A percentile compares a stretch with the other conserved stretches of the same genome.
These are phyloP conservation scores for Channa striata DNA, from an alignment of 2,797 vertebrate genomes.

Conservation along the genomic window DNA sequence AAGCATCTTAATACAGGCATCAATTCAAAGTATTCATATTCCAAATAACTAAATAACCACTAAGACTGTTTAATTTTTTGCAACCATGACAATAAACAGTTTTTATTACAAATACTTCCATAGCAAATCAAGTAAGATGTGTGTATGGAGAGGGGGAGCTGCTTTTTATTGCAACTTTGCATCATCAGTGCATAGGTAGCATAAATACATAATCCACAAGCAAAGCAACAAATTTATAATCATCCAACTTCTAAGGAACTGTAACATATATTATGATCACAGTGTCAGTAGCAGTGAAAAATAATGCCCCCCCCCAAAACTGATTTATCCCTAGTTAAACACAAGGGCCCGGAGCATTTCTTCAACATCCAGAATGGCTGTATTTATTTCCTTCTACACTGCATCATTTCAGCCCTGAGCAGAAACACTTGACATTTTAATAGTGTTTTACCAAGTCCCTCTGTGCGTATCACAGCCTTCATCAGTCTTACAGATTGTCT, in stretches of 20 bases:
- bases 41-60: too few species aligned
- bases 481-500: conserved; percentile 26
- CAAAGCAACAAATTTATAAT: conserved; percentile 8
- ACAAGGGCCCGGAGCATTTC: not conserved
- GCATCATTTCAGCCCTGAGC: conserved; percentile 42
- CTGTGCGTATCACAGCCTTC: conserved; percentile 75
- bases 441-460: conserved; percentile 32
- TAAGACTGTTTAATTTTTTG: too few species aligned
- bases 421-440: conserved; percentile 19
- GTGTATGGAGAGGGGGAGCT: not conserved
- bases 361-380: not conserved
- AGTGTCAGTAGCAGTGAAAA: conserved; percentile 8
- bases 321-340: not conserved
- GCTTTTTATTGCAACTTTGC: conserved; percentile 33
- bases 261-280: conserved; percentile 9
- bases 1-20: too few species aligned
- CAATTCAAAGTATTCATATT: too few species aligned
- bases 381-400: not conserved
- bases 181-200: not conserved
- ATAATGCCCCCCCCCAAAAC: not conserved
- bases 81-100: too few species aligned
- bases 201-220: conserved; percentile 19
- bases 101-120: not conserved
- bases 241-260: conserved; percentile 8
- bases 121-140: not conserved